A percentile compares a stretch with the other conserved stretches of the same genome.
phyloP scores from a whole-genome alignment of 2,888 invertebrate genomes.

The Tineola bisselliella region DNA sequence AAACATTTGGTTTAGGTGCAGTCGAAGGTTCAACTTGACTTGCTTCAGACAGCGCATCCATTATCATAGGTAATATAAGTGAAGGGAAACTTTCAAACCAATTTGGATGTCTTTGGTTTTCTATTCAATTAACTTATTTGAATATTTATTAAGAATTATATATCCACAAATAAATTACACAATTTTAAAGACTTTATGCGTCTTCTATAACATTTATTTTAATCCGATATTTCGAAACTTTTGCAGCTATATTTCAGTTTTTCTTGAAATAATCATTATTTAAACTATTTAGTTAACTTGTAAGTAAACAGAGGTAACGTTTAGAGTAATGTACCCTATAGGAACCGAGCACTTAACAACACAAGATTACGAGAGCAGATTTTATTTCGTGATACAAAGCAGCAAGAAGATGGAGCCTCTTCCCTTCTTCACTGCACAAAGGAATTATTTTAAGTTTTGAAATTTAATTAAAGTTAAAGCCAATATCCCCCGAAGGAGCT shows the following conservation, averaged over 20 bases:
- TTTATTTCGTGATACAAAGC: slow-evolving; percentile 14
- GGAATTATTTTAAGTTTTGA: slow-evolving; percentile 15
- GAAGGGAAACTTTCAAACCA: neutral
- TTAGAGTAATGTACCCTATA: neutral
- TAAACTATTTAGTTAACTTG: too few relatives aligned
- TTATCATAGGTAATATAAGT: neutral
- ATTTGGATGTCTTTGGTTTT: neutral
- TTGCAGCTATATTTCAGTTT: too few relatives aligned
- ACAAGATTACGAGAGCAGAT: slow-evolving; percentile 7
- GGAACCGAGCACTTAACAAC: slow-evolving; percentile 1
- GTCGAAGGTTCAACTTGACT: slow-evolving; percentile 39
- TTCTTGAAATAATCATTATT: too few relatives aligned
- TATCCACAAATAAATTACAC: too few relatives aligned
- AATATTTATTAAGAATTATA: too few relatives aligned
- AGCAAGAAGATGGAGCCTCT: neutral
- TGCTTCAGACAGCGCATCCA: neutral
- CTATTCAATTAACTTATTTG: neutral
- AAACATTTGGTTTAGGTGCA: slow-evolving; percentile 57
- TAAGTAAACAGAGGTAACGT: too few relatives aligned
- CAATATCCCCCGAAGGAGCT: slow-evolving; percentile 13
- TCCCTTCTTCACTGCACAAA: slow-evolving; percentile 13
- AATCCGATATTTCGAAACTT: too few relatives aligned
- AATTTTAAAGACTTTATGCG: too few relatives aligned
- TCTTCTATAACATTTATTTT: too few relatives aligned
- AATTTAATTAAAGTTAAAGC: slow-evolving; percentile 15